phyloP scores from a whole-genome alignment of 2,888 invertebrate genomes.

The Drosophila pseudotakahashii region DNA sequence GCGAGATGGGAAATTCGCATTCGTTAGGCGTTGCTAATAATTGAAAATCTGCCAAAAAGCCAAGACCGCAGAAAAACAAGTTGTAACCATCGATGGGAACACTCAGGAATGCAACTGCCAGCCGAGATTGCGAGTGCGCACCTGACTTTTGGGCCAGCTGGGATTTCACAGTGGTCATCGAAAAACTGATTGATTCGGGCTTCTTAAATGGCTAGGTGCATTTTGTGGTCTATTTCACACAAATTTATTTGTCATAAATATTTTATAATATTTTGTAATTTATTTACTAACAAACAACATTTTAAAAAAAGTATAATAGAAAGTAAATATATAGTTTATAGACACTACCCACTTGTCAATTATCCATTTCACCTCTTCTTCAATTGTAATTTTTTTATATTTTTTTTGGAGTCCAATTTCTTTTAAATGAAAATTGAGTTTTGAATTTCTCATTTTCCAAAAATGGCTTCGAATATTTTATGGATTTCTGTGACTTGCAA shows the following conservation, averaged over 20 bases:
- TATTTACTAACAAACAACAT: too few relatives aligned
- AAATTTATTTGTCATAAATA: too few relatives aligned
- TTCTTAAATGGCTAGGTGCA: not conserved
- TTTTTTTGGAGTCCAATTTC: not conserved
- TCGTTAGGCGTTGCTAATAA: conserved; percentile 77
- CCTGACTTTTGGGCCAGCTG: conserved; percentile 38
- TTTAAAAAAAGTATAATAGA: too few relatives aligned
- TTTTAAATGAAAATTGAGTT: too few relatives aligned
- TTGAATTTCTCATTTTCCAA: not conserved
- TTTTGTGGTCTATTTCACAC: too few relatives aligned
- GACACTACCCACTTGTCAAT: too few relatives aligned
- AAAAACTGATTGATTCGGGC: not conserved
- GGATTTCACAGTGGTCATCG: conserved; percentile 22
- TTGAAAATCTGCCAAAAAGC: conserved; percentile 64
- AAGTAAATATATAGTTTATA: too few relatives aligned
- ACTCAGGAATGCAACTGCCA: conserved; percentile 62
- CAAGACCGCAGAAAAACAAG: conserved; percentile 53
- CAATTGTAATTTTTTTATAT: too few relatives aligned
- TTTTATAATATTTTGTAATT: too few relatives aligned
- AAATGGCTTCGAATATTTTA: not conserved
- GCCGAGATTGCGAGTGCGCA: conserved; percentile 32
- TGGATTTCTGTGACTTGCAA: not conserved
- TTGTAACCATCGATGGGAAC: conserved; percentile 35
- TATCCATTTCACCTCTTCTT: too few relatives aligned
- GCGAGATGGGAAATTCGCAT: conserved; percentile 61